phyloP scores from a whole-genome alignment of 2,113 vertebrate species.

The Pyrgilauda ruficollis region DNA sequence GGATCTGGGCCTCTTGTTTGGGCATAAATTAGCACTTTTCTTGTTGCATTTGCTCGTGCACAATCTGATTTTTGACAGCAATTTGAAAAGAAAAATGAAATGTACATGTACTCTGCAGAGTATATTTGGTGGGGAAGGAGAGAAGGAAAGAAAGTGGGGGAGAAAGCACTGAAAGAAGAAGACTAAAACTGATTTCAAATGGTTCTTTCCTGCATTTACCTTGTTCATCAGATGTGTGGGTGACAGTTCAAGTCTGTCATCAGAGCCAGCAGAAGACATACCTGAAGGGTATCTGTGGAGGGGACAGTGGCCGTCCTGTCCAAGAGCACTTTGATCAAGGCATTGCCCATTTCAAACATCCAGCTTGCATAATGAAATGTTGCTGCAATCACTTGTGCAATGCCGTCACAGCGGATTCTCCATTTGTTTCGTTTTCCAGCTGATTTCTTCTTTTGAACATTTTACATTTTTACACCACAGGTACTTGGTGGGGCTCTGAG shows the following conservation, averaged over 20 bases:
- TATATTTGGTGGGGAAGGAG: neutral
- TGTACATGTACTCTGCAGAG: neutral
- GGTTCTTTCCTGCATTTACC: neutral
- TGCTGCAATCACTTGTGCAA: neutral
- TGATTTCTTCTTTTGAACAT: neutral
- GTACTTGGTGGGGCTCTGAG: neutral
- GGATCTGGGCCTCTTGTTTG: neutral
- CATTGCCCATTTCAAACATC: neutral
- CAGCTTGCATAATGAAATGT: neutral
- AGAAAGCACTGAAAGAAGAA: neutral
- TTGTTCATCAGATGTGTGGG: neutral
- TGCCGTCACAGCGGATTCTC: fast-evolving
- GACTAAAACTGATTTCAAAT: neutral
- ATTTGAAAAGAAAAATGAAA: neutral
- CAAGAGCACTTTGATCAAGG: neutral
- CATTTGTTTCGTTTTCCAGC: neutral
- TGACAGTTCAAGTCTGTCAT: neutral
- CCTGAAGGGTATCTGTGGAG: neutral
- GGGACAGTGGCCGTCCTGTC: neutral
- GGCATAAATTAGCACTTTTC: neutral
- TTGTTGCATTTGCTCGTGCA: neutral
- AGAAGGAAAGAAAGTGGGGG: neutral
- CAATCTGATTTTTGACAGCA: neutral
- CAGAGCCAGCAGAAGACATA: neutral
- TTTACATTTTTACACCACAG: neutral